phyloP scores from a whole-genome alignment of 2,797 vertebrate species.

The Notolabrus celidotus region DNA sequence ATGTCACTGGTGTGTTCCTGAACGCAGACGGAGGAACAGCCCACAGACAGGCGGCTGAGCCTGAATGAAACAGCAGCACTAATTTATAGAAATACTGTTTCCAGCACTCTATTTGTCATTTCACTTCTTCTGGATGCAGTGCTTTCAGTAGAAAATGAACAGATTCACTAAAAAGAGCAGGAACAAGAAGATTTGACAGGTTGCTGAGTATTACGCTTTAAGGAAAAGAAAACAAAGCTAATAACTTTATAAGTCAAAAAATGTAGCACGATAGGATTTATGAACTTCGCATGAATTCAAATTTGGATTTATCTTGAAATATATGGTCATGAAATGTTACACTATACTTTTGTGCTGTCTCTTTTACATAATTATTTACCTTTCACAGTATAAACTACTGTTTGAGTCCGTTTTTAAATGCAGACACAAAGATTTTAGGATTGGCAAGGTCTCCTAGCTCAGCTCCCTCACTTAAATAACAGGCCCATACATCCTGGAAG shows the following conservation, averaged over 20 bases:
- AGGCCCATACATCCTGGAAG: slow-evolving; percentile 5
- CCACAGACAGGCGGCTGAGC: slow-evolving; percentile 44
- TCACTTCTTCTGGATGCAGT: not conserved
- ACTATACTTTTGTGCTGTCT: too few relatives aligned
- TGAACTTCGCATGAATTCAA: too few relatives aligned
- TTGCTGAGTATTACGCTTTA: not conserved
- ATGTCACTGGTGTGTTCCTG: slow-evolving; percentile 75
- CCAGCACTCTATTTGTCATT: slow-evolving; percentile 24
- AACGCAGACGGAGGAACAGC: slow-evolving; percentile 29
- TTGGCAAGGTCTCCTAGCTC: slow-evolving; percentile 5
- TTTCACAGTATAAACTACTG: not conserved
- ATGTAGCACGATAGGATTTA: too few relatives aligned
- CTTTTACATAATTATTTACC: not conserved
- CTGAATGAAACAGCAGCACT: slow-evolving; percentile 32
- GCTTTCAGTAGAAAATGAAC: not conserved
- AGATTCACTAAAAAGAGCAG: slow-evolving; percentile 3
- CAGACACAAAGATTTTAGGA: not conserved
- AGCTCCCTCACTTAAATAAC: slow-evolving; percentile 37
- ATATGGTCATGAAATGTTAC: too few relatives aligned
- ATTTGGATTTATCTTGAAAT: too few relatives aligned
- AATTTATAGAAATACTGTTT: slow-evolving; percentile 30
- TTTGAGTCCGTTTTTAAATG: not conserved
- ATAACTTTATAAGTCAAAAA: not conserved
- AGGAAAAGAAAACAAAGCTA: not conserved
- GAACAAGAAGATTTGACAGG: not conserved